Percentiles rank a stretch among this genome's conserved stretches.
These are phyloP conservation scores for Anticlea derivata DNA, from an alignment of 2,888 invertebrate species.

Conservation along the genomic window DNA sequence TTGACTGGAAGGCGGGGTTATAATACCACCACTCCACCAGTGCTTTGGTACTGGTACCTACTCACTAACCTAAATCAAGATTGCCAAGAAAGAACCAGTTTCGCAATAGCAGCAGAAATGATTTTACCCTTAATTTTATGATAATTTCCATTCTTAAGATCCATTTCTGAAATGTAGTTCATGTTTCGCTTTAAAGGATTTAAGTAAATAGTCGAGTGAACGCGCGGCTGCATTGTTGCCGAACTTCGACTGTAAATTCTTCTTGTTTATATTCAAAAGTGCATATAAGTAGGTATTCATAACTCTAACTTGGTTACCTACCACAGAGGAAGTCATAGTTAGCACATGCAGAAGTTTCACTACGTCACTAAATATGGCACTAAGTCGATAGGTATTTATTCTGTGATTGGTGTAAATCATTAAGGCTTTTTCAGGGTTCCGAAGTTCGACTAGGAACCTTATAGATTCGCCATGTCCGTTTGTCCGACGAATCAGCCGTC, in stretches of 20 bases:
- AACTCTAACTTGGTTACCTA: conserved; percentile 50
- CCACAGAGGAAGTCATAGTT: neutral
- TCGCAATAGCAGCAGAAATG: no score
- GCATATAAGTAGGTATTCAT: conserved; percentile 56
- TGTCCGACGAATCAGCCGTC: no score
- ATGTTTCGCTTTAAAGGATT: conserved; percentile 24
- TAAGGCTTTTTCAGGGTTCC: no score
- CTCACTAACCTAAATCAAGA: no score
- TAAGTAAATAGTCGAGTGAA: conserved; percentile 32
- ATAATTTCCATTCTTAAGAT: conserved; percentile 6
- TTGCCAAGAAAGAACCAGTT: no score
- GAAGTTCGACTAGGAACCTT: no score
- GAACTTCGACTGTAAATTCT: conserved; percentile 49
- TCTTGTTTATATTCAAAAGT: conserved; percentile 58
- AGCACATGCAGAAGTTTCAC: neutral
- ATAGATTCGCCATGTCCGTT: no score
- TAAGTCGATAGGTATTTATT: no score
- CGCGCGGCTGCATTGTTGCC: conserved; percentile 41
- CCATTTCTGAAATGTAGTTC: conserved; percentile 23
- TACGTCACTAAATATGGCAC: neutral
- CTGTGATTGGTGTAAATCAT: no score
- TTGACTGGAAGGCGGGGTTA: no score
- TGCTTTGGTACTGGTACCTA: no score
- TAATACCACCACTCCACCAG: no score
- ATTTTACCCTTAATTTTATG: neutral